phyloP scores from a whole-genome alignment of 2,888 invertebrate genomes.

The Theretra japonica region DNA sequence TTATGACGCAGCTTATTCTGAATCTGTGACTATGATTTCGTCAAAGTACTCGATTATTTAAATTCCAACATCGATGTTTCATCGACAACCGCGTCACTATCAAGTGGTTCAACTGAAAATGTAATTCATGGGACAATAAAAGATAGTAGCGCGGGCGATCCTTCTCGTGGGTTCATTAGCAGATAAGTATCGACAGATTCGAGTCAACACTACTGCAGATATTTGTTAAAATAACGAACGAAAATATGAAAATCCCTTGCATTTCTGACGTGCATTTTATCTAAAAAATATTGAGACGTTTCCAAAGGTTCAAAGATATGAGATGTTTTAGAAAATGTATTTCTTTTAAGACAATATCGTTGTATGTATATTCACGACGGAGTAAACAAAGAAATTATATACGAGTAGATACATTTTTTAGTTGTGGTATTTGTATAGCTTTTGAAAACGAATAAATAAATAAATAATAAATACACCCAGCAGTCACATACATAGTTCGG shows the following conservation, averaged over 20 bases:
- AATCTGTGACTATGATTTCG: too few relatives aligned
- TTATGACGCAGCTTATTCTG: too few relatives aligned
- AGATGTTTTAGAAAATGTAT: not conserved
- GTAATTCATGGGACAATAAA: constrained; percentile 67
- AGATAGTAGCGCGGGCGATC: constrained; percentile 58
- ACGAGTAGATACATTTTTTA: too few relatives aligned
- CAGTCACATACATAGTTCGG: too few relatives aligned
- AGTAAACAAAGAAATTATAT: too few relatives aligned
- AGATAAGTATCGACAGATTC: constrained; percentile 56
- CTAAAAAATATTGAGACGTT: not conserved
- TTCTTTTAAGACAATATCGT: too few relatives aligned
- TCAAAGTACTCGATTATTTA: not conserved
- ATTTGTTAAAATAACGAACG: constrained; percentile 39
- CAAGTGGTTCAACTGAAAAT: constrained; percentile 54
- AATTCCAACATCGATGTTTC: constrained; percentile 31
- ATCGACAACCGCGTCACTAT: constrained; percentile 43
- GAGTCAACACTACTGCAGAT: constrained; percentile 44
- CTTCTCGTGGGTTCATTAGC: constrained; percentile 63
- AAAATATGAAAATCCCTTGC: not conserved
- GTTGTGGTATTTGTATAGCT: too few relatives aligned
- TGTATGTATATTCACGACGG: too few relatives aligned
- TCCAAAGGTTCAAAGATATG: not conserved
- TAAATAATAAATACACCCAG: too few relatives aligned
- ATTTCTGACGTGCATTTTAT: not conserved
- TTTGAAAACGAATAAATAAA: too few relatives aligned